These are phyloP conservation scores for Lycaena phlaeas DNA, from an alignment of 2,888 invertebrate species.

Conservation along the genomic window DNA sequence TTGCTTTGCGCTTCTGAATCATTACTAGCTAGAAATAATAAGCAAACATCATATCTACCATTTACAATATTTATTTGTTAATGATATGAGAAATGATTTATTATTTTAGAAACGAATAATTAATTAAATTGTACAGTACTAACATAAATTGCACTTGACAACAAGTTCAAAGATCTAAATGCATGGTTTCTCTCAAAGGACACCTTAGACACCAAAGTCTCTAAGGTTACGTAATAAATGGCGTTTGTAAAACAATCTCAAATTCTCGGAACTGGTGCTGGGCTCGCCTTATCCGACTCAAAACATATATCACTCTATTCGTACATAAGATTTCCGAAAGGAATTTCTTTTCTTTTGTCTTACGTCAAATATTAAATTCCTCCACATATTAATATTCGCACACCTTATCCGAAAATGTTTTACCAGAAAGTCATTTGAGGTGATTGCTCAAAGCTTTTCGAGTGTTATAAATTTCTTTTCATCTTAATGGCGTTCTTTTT, in stretches of 20 bases:
- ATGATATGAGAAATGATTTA: too few species aligned
- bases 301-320: slow-evolving; percentile 28
- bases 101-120: too few species aligned
- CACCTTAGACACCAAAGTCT: not conserved
- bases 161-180: too few species aligned
- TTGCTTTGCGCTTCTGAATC: too few species aligned
- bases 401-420: slow-evolving; percentile 37
- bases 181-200: too few species aligned
- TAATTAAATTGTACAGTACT: too few species aligned
- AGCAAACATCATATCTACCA: too few species aligned
- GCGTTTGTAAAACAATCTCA: not conserved
- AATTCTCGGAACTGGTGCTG: slow-evolving; percentile 2
- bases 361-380: slow-evolving; percentile 55
- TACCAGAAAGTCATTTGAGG: slow-evolving; percentile 39
- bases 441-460: slow-evolving; percentile 10
- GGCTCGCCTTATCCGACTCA: not conserved
- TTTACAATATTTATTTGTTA: too few species aligned
- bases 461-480: slow-evolving; percentile 10
- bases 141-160: too few species aligned
- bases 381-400: slow-evolving; percentile 49
- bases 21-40: too few species aligned
- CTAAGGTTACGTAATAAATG: not conserved
- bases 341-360: slow-evolving; percentile 35
- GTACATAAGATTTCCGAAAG: slow-evolving; percentile 40
- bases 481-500: not conserved